These are phyloP conservation scores for Acanthiza pusilla DNA, from an alignment of 2,797 vertebrate genomes.

Conservation along the genomic window DNA sequence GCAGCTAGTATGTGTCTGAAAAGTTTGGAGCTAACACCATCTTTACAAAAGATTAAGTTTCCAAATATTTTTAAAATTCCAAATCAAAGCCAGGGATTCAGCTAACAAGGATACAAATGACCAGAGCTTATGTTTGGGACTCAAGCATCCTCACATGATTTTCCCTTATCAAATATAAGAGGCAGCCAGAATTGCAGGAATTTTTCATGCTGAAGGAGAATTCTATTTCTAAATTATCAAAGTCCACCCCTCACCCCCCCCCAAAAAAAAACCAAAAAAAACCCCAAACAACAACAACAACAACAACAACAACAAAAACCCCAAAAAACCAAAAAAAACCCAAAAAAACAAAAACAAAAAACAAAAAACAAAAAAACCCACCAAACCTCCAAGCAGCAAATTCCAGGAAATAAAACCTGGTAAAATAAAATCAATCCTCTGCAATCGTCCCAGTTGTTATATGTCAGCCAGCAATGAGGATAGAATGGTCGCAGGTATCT, in stretches of 20 bases:
- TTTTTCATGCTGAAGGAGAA: background rate
- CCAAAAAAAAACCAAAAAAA: too few relatives aligned
- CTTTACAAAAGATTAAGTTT: background rate
- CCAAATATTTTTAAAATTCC: background rate
- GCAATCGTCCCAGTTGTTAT: background rate
- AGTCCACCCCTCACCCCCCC: accelerated
- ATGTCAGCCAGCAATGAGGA: background rate
- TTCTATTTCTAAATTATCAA: background rate
- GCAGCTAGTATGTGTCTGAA: background rate
- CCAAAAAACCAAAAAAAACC: too few relatives aligned
- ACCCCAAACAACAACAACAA: too few relatives aligned
- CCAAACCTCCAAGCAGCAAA: background rate
- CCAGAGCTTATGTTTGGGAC: background rate
- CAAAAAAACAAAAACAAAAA: too few relatives aligned
- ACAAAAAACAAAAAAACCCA: too few relatives aligned
- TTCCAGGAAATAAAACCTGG: background rate
- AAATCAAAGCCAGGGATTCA: background rate
- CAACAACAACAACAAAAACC: too few relatives aligned
- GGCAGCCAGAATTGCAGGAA: background rate
- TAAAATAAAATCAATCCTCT: background rate
- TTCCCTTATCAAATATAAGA: background rate
- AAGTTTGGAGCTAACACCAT: background rate
- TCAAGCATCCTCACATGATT: background rate
- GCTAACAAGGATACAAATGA: background rate
- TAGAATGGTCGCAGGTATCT: background rate